Evolutionary conservation across 35 echinoderm and acorn worm genomes (phyloP).

Genomic region (Strongylocentrotus purpuratus): DNA sequence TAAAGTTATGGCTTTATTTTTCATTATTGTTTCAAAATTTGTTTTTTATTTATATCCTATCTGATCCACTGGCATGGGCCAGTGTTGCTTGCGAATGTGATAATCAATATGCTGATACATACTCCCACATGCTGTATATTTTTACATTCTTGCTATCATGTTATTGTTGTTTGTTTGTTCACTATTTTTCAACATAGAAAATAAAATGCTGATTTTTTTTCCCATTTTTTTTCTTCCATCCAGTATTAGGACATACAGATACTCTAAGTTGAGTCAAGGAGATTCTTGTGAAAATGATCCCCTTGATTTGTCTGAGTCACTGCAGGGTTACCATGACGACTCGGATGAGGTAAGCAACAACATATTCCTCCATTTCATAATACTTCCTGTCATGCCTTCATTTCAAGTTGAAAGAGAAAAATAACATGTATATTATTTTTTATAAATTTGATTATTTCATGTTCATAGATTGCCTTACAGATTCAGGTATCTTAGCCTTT

Average conservation of each 20-base stretch:
- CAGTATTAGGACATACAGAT: constrained; percentile 52
- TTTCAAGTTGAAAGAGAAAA: neutral
- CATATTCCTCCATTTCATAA: neutral
- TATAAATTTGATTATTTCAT: too few species aligned
- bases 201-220: neutral
- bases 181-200: neutral
- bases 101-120: too few species aligned
- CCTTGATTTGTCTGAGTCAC: constrained; percentile 40
- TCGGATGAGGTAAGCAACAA: constrained; percentile 67
- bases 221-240: neutral
- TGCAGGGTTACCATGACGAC: constrained; percentile 70
- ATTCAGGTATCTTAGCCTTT: too few species aligned
- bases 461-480: too few species aligned
- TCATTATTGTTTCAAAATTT: too few species aligned
- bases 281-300: constrained; percentile 54
- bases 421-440: too few species aligned
- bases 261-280: constrained; percentile 64
- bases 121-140: neutral
- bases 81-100: too few species aligned
- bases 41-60: neutral
- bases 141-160: neutral
- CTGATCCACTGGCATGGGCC: neutral
- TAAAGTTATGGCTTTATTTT: too few species aligned
- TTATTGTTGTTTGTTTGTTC: neutral
- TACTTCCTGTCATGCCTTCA: neutral